phyloP scores from a whole-genome alignment of 2,113 vertebrate genomes.

The Scopus umbretta region DNA sequence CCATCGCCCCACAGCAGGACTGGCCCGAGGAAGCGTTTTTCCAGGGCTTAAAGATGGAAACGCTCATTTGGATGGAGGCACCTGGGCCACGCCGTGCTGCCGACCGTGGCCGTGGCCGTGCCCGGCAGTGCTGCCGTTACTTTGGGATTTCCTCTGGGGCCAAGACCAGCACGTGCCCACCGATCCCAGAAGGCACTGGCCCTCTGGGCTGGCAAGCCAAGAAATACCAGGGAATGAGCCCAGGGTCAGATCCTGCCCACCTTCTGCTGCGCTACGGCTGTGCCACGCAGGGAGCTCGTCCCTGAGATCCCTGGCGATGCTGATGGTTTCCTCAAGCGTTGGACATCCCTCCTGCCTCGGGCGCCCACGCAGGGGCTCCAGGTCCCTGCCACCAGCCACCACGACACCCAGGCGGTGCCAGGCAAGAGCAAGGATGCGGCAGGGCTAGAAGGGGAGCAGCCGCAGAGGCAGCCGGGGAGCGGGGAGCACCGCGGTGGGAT shows the following conservation, averaged over 20 bases:
- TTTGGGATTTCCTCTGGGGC: background rate
- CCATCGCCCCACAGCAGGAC: too few species aligned
- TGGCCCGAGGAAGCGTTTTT: background rate
- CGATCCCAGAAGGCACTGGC: rapidly evolving
- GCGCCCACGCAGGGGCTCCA: background rate
- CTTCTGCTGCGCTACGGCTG: background rate
- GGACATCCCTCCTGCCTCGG: background rate
- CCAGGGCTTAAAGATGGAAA: background rate
- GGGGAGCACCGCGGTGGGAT: background rate
- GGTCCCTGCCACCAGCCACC: background rate
- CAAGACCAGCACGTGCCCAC: too few species aligned
- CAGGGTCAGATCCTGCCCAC: background rate
- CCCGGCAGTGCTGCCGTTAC: background rate
- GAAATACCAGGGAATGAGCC: background rate
- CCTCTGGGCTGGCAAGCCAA: background rate
- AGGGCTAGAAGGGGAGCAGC: background rate
- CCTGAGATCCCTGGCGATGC: background rate
- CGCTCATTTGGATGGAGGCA: rapidly evolving
- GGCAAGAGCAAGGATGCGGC: background rate
- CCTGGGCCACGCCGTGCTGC: background rate
- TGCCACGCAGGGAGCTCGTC: background rate
- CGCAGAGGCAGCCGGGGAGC: background rate
- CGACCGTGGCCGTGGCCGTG: background rate
- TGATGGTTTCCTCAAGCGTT: background rate
- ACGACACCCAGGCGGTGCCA: rapidly evolving